Evolutionary conservation across 2,888 invertebrate species (phyloP), one percentile per base, ranked within the genome.

Genomic region (Drosophila acutilabella): DNA sequence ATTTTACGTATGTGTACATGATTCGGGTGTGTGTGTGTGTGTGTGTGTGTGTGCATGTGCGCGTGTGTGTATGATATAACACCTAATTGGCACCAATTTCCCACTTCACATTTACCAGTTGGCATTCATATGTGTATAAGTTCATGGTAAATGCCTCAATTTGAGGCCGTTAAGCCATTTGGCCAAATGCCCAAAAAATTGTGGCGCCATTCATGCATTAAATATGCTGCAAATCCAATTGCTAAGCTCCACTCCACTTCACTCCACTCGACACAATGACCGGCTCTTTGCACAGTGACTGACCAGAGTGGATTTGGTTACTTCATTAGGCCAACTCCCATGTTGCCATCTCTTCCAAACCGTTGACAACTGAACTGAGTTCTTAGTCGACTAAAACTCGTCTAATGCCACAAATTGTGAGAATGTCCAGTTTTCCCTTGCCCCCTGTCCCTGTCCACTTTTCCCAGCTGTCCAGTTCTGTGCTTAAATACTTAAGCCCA

Each of bases 171-270:
- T 64, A 78, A 72, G 67, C 59, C 86, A 42, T 77, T 88, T 83
- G 88, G 74, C 69, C 72, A 67, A 80, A 80, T 86, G 83, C 80
- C 73, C 83, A 74, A 77, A 67, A 71, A 71, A 73, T 69, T 71
- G 81, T 68, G 80, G 64, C 74, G 62, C 80, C 79, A 69, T 83
- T 86, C 80, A 82, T 70, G 89, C 83, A 88, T 84, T 86, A 82
- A 84, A 88, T 88, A 84, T 84, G 78, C 87, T 78, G 70, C 87
- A 83, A 76, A 80, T 83, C 78, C 86, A 85, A 88, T 76, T 82
- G 86, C 82, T 79, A 81, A 88, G 78, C 82, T 67, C 20, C 48
- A 45, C 69, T 42, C 11, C 18, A 50, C 59, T 56, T 14, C 16
- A 20, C 52, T 60, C 33, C 36, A 26, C 48, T 30, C 3, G 41